Evolutionary conservation across 2,888 invertebrate genomes (phyloP), one percentile per base, ranked within the genome.

Genomic region (Ectemnius continuus): DNA sequence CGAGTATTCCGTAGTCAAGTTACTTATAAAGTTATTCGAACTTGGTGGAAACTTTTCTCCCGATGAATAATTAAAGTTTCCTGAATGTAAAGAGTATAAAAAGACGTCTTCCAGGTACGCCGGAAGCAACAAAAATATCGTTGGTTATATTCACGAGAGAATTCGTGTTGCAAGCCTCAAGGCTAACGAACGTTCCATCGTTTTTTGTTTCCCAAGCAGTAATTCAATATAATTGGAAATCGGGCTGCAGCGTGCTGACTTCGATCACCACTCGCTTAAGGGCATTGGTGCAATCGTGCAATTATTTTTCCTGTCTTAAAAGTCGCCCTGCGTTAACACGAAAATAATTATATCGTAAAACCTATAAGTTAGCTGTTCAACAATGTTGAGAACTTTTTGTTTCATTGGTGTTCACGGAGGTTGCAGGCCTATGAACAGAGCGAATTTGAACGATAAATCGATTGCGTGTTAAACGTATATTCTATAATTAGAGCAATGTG

Each of bases 401-500:
- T 36, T 11, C 63, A 28, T 56, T 64, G 47, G 48, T 57, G 64
- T 67, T 62, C 68, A 67, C 67, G 73, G 70, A 70, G 79, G 82
- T 78, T 78, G 80, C 61, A 61, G 70, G 75, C 78, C 5, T 36
- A 8, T 36, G 8, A 78, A 80, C 75, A 67, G 62, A 67, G 75
- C 57, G 78, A 67, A 77, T 77, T 71, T 74, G 79, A 70, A 75
- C 79, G 75, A 82, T 80, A 83, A 85, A 87, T 82, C 83, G 80
- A 87, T 85, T 80, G 63, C 65, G 71, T 67, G 77, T 73, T 73
- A 66, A 75, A 68, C 68, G 71, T 79, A 81, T 70, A 62, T 61
- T 76, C 82, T 80, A 82, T 84, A 85, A 87, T 88, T 85, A 82
- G 74, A 75, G 85, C 83, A 83, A 86, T 88, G 84, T 84, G 76